phyloP scores from a whole-genome alignment of 37 sponge, comb jelly and placozoan genomes.

The Agelas oroides region DNA sequence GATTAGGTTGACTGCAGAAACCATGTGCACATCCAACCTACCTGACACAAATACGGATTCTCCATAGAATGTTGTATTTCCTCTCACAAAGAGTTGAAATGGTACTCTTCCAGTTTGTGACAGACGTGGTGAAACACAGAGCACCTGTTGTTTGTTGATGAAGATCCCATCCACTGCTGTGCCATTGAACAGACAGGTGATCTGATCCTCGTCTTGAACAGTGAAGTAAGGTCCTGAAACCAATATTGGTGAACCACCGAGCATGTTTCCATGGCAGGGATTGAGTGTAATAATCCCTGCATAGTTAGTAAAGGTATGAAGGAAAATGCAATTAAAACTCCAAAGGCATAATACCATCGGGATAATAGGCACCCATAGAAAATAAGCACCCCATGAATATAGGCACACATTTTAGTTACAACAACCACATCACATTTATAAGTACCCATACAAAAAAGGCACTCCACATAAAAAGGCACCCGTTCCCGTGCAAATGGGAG shows the following conservation, averaged over 20 bases:
- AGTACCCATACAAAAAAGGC: too few relatives aligned
- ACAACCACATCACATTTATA: too few relatives aligned
- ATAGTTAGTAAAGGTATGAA: too few relatives aligned
- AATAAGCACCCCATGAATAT: too few relatives aligned
- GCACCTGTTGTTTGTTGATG: not conserved
- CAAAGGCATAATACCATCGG: not conserved
- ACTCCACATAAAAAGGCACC: too few relatives aligned
- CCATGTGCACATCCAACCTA: too few relatives aligned
- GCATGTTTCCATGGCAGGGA: slow-evolving; percentile 23
- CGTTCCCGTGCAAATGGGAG: too few relatives aligned
- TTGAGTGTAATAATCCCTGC: slow-evolving; percentile 8
- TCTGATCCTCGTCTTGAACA: not conserved
- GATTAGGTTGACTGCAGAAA: too few relatives aligned
- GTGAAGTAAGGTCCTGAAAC: not conserved
- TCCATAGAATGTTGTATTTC: not conserved
- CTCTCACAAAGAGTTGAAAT: slow-evolving; percentile 5
- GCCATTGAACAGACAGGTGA: slow-evolving; percentile 24
- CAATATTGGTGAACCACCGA: slow-evolving; percentile 20
- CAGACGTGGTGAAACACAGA: slow-evolving; percentile 33
- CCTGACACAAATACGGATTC: slow-evolving; percentile 12
- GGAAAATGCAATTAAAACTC: not conserved
- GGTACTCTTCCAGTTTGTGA: slow-evolving; percentile 8
- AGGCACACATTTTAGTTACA: too few relatives aligned
- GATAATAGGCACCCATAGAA: too few relatives aligned
- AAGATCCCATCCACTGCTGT: slow-evolving; percentile 12